Evolutionary conservation across 2,888 invertebrate species (phyloP), one percentile per base, ranked within the genome.

Genomic region (Rhorus exstirpatorius): DNA sequence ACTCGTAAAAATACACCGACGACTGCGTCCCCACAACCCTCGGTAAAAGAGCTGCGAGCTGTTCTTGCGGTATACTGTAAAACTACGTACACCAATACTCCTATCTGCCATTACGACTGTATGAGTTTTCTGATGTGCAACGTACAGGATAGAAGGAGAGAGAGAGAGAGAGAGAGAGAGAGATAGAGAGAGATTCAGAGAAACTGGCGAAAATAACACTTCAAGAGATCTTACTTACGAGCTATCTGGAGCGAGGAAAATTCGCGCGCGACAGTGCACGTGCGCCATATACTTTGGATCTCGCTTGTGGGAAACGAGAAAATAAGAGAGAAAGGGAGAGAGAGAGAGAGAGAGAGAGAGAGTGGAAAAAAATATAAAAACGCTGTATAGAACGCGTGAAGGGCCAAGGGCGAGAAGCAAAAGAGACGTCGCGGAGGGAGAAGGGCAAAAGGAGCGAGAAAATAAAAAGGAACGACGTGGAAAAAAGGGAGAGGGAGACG

Each of bases 151-250:
- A 17, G 24, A 51, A 51, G 41, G 41, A 44, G 38, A 21, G 60
- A 38, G 74, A 75, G 61, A 71, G 71, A 75, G 35, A 79, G 58
- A 46, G 60, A 68, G 58, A 68, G 60, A 60, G 35, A 38, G 38
- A 55, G 61, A 71, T 46, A 72, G 65, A 68, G 24, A 44, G 8
- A 61, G 19, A 72, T 21, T 41, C 12, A 46, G 26, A 60, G 49
- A 72, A 55, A 19, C 81, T 81, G 83, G 83, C 84, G 87, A 90
- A 90, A 90, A 90, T 90, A 90, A 89, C 88, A 89, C 89, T 88
- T 85, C 83, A 85, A 86, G 86, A 87, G 89, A 87, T 89, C 88
- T 90, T 88, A 88, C 87, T 90, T 87, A 85, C 83, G 60, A 74
- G 79, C 82, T 78, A 85, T 84, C 70, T 85, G 63, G 81, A 85